Evolutionary conservation across 2,797 vertebrate species (phyloP).

Genomic region (Forpus xanthops): DNA sequence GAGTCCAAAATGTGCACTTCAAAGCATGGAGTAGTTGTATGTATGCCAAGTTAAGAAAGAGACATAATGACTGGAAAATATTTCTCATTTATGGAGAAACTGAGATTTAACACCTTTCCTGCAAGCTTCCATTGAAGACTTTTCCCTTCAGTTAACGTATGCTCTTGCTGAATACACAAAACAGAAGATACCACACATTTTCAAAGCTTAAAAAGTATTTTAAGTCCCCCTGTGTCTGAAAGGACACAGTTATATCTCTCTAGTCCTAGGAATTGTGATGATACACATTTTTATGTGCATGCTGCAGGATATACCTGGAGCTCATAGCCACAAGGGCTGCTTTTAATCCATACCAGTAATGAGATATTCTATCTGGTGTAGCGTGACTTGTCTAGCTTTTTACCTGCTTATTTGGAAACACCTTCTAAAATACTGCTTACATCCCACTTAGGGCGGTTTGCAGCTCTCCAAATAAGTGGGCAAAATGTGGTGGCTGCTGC

Average conservation of each 20-base stretch:
- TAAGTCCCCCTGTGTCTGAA: background rate
- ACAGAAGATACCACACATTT: background rate
- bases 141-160: constrained; percentile 29
- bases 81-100: constrained; percentile 67
- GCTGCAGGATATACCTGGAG: background rate
- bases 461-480: background rate
- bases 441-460: background rate
- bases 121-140: constrained; percentile 29
- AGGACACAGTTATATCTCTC: background rate
- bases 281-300: background rate
- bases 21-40: constrained; percentile 52
- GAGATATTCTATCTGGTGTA: background rate
- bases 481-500: background rate
- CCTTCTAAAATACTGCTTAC: background rate
- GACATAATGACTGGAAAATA: constrained; percentile 69
- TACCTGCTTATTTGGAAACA: background rate
- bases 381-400: background rate
- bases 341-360: background rate
- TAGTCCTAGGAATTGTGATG: background rate
- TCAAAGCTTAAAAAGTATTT: background rate
- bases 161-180: background rate
- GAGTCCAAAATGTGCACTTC: constrained; percentile 60
- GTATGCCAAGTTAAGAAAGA: constrained; percentile 58
- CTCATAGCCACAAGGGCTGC: background rate
- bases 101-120: constrained; percentile 69